These are phyloP conservation scores for Coreoperca whiteheadi DNA, from an alignment of 2,113 vertebrate species.

Conservation along the genomic window DNA sequence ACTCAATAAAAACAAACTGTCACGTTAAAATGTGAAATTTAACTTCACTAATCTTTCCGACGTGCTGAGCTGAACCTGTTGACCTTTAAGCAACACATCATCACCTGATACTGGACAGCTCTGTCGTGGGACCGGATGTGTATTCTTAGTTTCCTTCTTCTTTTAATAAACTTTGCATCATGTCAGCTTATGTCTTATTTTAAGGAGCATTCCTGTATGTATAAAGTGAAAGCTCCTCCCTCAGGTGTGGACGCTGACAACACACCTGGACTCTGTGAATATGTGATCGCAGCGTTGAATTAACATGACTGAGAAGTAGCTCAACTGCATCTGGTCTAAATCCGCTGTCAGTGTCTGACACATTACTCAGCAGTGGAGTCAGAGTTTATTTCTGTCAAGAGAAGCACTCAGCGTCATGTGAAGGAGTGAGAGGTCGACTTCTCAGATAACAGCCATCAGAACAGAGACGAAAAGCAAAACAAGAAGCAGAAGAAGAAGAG, in stretches of 20 bases:
- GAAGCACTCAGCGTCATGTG: background rate
- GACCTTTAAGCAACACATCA: constrained; percentile 25
- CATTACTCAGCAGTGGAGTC: constrained; percentile 14
- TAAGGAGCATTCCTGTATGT: background rate
- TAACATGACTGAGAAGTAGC: background rate
- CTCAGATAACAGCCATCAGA: constrained; percentile 17
- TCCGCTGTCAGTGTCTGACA: background rate
- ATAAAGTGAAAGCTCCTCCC: no score
- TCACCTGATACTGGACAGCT: background rate
- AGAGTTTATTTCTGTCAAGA: constrained; percentile 40
- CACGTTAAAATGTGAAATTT: no score
- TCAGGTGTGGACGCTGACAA: background rate
- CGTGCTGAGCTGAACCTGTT: background rate
- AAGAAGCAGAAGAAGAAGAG: background rate
- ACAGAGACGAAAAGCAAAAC: background rate
- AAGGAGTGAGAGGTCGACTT: constrained; percentile 19
- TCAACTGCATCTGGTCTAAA: background rate
- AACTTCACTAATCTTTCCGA: no score
- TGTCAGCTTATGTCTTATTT: background rate
- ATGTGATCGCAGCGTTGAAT: background rate
- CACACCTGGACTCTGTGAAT: background rate
- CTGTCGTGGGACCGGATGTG: background rate
- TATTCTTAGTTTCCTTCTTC: background rate
- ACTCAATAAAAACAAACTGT: no score
- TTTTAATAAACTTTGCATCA: background rate